Evolutionary conservation across 1,140 invertebrate species (phyloP).

Genomic region (Bactericera cockerelli): DNA sequence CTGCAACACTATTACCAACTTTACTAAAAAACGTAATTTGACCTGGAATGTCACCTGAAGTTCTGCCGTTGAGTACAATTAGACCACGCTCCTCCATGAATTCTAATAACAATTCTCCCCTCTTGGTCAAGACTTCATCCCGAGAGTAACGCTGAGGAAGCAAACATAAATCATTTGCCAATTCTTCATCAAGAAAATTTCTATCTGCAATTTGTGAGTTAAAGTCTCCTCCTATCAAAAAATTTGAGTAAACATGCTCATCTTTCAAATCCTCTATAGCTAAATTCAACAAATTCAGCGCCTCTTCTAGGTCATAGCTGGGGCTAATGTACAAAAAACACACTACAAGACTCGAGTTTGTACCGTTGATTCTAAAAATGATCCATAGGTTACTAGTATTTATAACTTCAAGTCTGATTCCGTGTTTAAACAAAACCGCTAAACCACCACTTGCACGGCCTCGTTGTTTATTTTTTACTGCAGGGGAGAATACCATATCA

Average conservation of each 20-base stretch:
- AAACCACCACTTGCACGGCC: not conserved
- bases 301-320: not conserved
- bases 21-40: conserved; percentile 8
- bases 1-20: not conserved
- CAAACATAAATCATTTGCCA: not conserved
- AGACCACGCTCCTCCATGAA: conserved; percentile 10
- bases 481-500: not conserved
- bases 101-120: not conserved
- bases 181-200: conserved; percentile 10
- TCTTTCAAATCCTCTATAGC: not conserved
- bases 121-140: conserved; percentile 1
- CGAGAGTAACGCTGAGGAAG: conserved; percentile 7
- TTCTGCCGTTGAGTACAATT: conserved; percentile 7
- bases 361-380: not conserved
- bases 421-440: not conserved
- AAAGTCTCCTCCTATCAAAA: conserved; percentile 8
- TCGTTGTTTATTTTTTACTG: not conserved
- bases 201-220: conserved; percentile 7
- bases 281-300: not conserved
- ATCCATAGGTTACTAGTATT: not conserved
- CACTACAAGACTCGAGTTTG: not conserved
- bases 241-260: not conserved
- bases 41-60: conserved; percentile 5
- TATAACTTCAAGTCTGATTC: not conserved
- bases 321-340: not conserved